Evolutionary conservation across 2,888 invertebrate species (phyloP), one percentile per base, ranked within the genome.

Genomic region (Ctena decussata): DNA sequence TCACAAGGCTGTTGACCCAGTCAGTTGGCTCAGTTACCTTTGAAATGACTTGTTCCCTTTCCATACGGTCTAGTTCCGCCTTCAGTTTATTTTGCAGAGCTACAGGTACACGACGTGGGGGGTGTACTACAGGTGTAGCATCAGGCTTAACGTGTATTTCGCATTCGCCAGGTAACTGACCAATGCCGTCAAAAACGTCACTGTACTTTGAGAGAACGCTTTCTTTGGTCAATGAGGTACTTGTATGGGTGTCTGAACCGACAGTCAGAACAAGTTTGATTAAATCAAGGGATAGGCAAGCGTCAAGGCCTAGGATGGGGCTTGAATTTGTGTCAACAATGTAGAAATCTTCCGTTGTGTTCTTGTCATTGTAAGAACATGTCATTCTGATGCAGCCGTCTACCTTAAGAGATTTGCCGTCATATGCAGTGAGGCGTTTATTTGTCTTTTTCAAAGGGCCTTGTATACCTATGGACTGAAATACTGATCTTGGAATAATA

Each of bases 1-100:
- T 78, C 8, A 87, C 89, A 21, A 87, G 30, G 15, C 82, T 79
- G 30, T 89, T 86, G 12, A 86, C 84, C 89, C 89, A 91, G 6
- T 86, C 77, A 53, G 89, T 82, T 3, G 90, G 90, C 21, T 77
- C 76, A 5, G 74, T 84, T 0, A 87, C 80, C 46, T 80, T 82
- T 11, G 69, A 15, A 49, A 90, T 88, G 21, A 88, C 57, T 1
- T 77, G 27, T 0, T 37, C 0, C 3, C 81, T 69, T 15, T 73
- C 82, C 89, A 90, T 86, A 12, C 80, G 32, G 37, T 89, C 76
- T 32, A 90, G 69, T 69, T 91, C 89, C 0, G 37, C n/a, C 30
- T 82, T 83, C 5, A 84, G 77, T 76, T 75, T 86, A n/a, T 85
- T 83, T 21, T 80, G 70, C 8, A 89, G 46, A 11, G 87, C 80